Percentiles rank a stretch among this genome's conserved stretches.
Evolutionary conservation across 1,140 invertebrate species (phyloP).

Genomic region (Drusus annulatus): DNA sequence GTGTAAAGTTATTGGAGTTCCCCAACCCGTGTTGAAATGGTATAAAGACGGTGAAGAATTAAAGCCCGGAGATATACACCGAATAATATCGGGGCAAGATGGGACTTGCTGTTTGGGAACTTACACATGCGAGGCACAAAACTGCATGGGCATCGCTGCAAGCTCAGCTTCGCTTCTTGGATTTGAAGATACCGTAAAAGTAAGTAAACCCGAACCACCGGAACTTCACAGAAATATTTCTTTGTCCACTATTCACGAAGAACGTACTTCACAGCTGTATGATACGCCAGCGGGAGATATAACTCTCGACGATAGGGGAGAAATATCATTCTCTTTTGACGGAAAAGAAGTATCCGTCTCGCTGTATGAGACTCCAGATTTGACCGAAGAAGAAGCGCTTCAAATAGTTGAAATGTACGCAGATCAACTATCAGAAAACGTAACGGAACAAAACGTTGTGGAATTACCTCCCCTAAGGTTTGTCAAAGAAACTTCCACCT

Average conservation of each 20-base stretch:
- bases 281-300: conserved; percentile 85
- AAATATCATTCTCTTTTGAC: conserved; percentile 91
- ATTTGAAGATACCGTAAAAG: conserved; percentile 82
- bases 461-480: conserved; percentile 91
- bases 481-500: conserved; percentile 89
- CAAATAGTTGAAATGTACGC: conserved; percentile 96
- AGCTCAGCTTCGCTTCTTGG: conserved; percentile 90
- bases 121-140: conserved; percentile 93
- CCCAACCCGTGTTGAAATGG: conserved; percentile 90
- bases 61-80: conserved; percentile 92
- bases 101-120: conserved; percentile 92
- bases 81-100: conserved; percentile 90
- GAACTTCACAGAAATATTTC: conserved; percentile 83
- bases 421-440: conserved; percentile 90
- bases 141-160: conserved; percentile 92
- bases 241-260: conserved; percentile 91
- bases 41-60: conserved; percentile 92
- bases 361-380: conserved; percentile 91
- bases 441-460: conserved; percentile 89
- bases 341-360: conserved; percentile 93
- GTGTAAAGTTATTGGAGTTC: conserved; percentile 94
- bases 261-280: conserved; percentile 89
- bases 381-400: conserved; percentile 91
- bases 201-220: conserved; percentile 69
- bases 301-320: conserved; percentile 84